Base-by-base conservation (phyloP, 1,140 invertebrate species). In the Leguminivora glycinivorella region DNA sequence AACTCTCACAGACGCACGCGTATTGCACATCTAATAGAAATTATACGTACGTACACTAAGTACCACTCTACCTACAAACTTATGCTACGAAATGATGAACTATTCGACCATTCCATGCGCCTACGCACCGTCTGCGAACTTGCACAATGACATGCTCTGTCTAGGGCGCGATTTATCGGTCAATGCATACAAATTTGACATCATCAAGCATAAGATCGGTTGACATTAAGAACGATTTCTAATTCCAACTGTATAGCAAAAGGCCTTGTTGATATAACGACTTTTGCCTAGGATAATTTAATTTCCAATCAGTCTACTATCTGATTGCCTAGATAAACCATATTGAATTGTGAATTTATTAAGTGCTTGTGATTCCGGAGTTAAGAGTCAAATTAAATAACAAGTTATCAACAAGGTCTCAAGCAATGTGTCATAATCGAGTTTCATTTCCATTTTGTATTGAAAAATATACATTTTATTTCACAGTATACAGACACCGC, bases 161-260 rank as follows among this genome's bases (percentile, higher is more conserved):
- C 47, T 52, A 22, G 17, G 19, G 47, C 19, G 10, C n/a, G 58
- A 63, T 63, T 31, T 63, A 63, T 63, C 26, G 25, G n/a, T 29
- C 26, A 63, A 63, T 63, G 58, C 58, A 63, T 31, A 63, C 58
- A 60, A 60, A 60, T 63, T 52, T 52, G 17, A 52, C 19, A 22
- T 9, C 19, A n/a, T 52, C 7, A 52, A 52, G n/a, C 43, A 17
- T 47, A 7, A n/a, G 43, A n/a, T 47, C 43, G 19, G 6, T 52
- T 52, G 47, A 3, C 47, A 52, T 10, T 22, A 52, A 43, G 14
- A n/a, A 52, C 47, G 47, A 22, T 22, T 47, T 47, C 14, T n/a
- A 47, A 47, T 7, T 47, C 14, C 43, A 17, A 17, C 43, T 47
- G 14, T 47, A 47, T 47, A 17, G 0, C 43, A 47, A 38, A 38